These are phyloP conservation scores for Drosophila ezoana DNA, from an alignment of 2,888 invertebrate species.

Conservation along the genomic window DNA sequence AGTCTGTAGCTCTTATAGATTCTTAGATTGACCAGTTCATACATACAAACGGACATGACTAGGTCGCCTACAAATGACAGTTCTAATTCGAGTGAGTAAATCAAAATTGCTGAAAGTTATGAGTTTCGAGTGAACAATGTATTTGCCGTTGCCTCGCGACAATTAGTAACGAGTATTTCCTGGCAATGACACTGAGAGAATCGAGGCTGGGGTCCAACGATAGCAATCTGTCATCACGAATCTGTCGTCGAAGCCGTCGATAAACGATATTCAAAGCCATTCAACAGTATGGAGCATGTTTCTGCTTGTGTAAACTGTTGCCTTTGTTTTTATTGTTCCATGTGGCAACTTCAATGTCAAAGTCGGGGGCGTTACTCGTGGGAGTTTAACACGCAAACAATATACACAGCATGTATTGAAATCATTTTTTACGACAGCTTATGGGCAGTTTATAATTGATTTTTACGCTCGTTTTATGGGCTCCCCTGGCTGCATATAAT, in stretches of 20 bases:
- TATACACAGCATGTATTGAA: slow-evolving; percentile 21
- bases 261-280: slow-evolving; percentile 37
- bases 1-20: too few relatives aligned
- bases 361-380: slow-evolving; percentile 66
- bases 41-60: too few relatives aligned
- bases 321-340: slow-evolving; percentile 15
- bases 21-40: too few relatives aligned
- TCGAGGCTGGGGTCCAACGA: slow-evolving; percentile 38
- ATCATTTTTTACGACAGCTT: slow-evolving; percentile 39
- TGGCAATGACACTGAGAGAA: slow-evolving; percentile 25
- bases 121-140: not conserved
- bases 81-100: too few relatives aligned
- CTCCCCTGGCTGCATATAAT: slow-evolving; percentile 3
- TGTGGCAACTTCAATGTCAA: slow-evolving; percentile 63
- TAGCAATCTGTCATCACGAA: slow-evolving; percentile 36
- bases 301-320: slow-evolving; percentile 26
- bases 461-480: slow-evolving; percentile 23
- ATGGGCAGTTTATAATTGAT: slow-evolving; percentile 40
- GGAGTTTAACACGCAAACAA: slow-evolving; percentile 40
- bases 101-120: too few relatives aligned
- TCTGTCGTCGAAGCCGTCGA: slow-evolving; percentile 24
- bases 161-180: slow-evolving; percentile 20
- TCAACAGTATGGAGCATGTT: slow-evolving; percentile 25
- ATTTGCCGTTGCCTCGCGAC: not conserved
- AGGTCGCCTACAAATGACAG: too few relatives aligned